Base-by-base conservation (phyloP, 2,113 vertebrate genomes). In the Scomber japonicus region DNA sequence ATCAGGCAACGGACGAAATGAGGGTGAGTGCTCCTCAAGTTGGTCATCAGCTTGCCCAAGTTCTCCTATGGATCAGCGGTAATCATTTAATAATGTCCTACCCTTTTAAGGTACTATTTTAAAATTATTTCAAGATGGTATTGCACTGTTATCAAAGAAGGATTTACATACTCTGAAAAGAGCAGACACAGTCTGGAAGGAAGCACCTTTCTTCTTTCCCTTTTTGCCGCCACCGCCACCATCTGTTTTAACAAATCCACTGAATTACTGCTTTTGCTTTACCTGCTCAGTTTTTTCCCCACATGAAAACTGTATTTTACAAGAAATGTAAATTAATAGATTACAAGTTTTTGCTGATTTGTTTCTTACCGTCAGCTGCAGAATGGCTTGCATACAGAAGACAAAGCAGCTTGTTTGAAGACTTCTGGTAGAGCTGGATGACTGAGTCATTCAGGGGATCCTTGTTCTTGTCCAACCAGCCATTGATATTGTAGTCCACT, bases 381-480 rank as follows among this genome's bases (percentile, higher is more conserved):
- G 64, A 24, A 80, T 92, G 92, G 3, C 84, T 0, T 15, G 56
- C 74, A 67, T 92, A 93, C 15, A 92, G 64, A 1, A 80, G 5
- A 0, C 3, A 0, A 21, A 93, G 40, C 51, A 93, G 85, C 71
- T 93, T 92, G 62, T 87, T 90, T 11, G 71, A 68, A 14, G 94
- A 78, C 67, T 95, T 95, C 70, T 93, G 91, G 75, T 93, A 95
- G 2, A 95, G 92, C 80, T 91, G 96, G 4, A 97, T 94, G 53
- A 97, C 97, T 0, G 97, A 97, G 77, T 98, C 97, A 0, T 98
- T 98, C 93, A 98, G 78, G 0, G 97, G 97, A 84, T 98, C 97
- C 80, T 98, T 98, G 92, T 98, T 98, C 86, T 98, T 98, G 62
- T 98, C 97, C 30, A 98, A 89, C 97, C 97, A 98, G 15, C 96